phyloP scores from a whole-genome alignment of 2,888 invertebrate species.

The Zele albiditarsus region DNA sequence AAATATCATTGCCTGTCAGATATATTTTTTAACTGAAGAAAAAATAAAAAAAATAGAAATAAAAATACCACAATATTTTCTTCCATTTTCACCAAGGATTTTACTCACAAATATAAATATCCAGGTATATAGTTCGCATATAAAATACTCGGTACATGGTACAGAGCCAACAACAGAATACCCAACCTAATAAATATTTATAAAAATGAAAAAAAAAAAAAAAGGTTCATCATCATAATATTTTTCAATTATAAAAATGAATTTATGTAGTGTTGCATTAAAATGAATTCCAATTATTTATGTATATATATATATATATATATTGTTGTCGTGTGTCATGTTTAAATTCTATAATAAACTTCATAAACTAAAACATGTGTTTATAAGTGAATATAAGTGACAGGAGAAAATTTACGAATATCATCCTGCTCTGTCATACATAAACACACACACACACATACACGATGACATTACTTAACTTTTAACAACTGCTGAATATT shows the following conservation, averaged over 20 bases:
- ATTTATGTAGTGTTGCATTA: neutral
- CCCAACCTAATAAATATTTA: neutral
- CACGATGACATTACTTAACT: slow-evolving; percentile 3
- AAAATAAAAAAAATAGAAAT: too few relatives aligned
- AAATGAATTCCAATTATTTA: neutral
- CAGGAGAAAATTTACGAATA: neutral
- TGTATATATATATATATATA: neutral
- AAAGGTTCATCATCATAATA: neutral
- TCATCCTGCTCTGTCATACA: neutral
- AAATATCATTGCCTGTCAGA: too few relatives aligned
- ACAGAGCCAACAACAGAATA: neutral
- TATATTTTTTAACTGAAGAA: too few relatives aligned
- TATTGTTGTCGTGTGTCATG: neutral
- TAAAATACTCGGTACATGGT: too few relatives aligned
- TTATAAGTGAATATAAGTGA: slow-evolving; percentile 7
- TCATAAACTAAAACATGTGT: slow-evolving; percentile 3
- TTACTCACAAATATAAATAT: too few relatives aligned
- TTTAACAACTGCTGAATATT: slow-evolving; percentile 13
- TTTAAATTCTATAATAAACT: neutral
- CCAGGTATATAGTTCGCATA: too few relatives aligned
- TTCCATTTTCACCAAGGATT: too few relatives aligned
- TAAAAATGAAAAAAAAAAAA: neutral
- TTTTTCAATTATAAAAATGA: neutral
- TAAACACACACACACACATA: neutral
- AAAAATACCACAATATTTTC: too few relatives aligned